Base-by-base conservation (phyloP, 2,888 invertebrate genomes). In the Acanthosoma haemorrhoidale region DNA sequence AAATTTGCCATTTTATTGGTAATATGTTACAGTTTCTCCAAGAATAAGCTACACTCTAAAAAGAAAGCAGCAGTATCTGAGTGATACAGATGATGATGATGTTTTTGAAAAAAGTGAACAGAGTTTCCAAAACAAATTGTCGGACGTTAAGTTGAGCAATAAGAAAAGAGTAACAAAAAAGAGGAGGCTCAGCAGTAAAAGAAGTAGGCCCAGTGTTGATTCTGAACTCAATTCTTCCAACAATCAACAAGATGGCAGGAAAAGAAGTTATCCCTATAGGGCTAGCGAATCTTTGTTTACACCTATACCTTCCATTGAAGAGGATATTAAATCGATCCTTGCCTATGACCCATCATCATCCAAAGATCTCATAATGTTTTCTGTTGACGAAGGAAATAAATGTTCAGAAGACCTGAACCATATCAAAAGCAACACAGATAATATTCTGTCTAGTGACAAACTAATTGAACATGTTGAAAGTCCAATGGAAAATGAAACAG, bases 11-110 rank as follows among this genome's bases (percentile, higher is more conserved):
- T n/a, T n/a, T n/a, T n/a, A n/a, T 51, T 43, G n/a, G 5, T 51
- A 25, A 51, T 51, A n/a, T 51, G 43, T 51, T 51, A 25, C 29
- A 51, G 51, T 51, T 51, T 51, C 51, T 51, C 51, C 51, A 51
- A 51, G 51, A 25, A 51, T 51, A 25, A 51, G 51, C n/a, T 51
- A 51, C 8, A n/a, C 51, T 25, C 51, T 51, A 1, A 51, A 51
- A 25, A 51, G 51, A 21, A 51, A 51, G n/a, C 51, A 51, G n/a
- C 51, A 25, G 29, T 51, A 51, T 51, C 51, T 51, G 13, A 51
- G 51, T 25, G 51, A 51, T 51, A 25, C 51, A 25, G 51, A 51
- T n/a, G 51, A 51, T 51, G 51, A 51, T n/a, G 51, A 51, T n/a
- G 29, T 13, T n/a, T 51, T 25, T 51, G 29, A 21, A 25, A 51